Evolutionary conservation across 2,113 vertebrate species (phyloP), one percentile per base, ranked within the genome.

Genomic region (Saccopteryx leptura): DNA sequence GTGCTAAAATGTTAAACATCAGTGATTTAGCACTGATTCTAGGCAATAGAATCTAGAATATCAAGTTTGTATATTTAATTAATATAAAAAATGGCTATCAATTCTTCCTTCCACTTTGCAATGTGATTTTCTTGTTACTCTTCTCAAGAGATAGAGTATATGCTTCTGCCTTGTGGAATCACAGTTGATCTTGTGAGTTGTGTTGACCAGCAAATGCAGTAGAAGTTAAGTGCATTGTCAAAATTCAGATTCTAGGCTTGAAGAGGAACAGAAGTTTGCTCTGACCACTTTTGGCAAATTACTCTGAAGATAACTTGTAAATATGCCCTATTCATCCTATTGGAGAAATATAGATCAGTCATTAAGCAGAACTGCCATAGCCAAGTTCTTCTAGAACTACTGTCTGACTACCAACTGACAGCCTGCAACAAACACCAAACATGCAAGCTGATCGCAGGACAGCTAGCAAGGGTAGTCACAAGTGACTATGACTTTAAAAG

Each of bases 401-500:
- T n/a, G 48, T 33, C 19, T 72, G 52, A 74, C 9, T 50, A 56
- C 23, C 9, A 74, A 2, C 13, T 84, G 33, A 24, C 15, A 33
- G 0, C 1, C 52, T 81, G 8, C 58, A 39, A 75, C 8, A 79
- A 90, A 48, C 14, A 71, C 0, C 23, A 82, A 13, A 12, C 31
- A 46, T 2, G 0, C 50, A n/a, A 28, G 1, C 1, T 0, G 9
- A 19, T 17, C 3, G 71, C 74, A 65, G 50, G 65, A 28, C 1
- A 31, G 5, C 2, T 1, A 23, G 15, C 1, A 24, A 33, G 13
- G 60, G 10, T 19, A 76, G 4, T 72, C 58, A 58, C 3, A 2
- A 89, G 7, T n/a, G 6, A 12, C 5, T 8, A 24, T 5, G 0
- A 3, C 1, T 28, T 69, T 50, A 31, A 11, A 13, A 12, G 26